These are phyloP conservation scores for Parotocinclus haroldoi DNA, from an alignment of 2,797 vertebrate genomes.

Conservation along the genomic window DNA sequence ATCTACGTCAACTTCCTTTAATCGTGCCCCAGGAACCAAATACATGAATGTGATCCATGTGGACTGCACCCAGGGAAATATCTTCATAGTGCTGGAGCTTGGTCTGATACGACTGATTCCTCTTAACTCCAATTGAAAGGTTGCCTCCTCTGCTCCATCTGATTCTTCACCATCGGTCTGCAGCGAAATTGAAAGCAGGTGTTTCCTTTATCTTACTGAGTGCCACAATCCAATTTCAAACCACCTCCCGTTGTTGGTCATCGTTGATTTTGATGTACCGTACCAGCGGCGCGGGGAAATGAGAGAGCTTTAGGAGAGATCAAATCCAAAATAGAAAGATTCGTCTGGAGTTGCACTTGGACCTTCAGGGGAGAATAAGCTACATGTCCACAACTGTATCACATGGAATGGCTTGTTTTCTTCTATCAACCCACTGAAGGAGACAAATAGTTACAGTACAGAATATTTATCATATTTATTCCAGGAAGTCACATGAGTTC, in stretches of 20 bases:
- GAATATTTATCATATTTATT: no score
- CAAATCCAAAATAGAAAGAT: no score
- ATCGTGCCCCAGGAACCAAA: constrained; percentile 18
- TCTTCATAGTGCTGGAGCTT: constrained; percentile 8
- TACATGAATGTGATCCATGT: neutral
- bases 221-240: constrained; percentile 12
- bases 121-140: constrained; percentile 39
- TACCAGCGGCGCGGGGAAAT: constrained; percentile 10
- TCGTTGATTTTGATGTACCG: constrained; percentile 27
- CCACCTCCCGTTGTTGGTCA: constrained; percentile 27
- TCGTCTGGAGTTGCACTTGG: no score
- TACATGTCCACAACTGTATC: no score
- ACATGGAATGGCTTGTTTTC: no score
- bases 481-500: no score
- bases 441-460: no score
- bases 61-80: constrained; percentile 12
- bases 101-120: constrained; percentile 18
- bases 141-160: constrained; percentile 13
- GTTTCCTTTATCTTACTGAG: constrained; percentile 30
- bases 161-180: constrained; percentile 25
- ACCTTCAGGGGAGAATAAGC: no score
- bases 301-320: constrained; percentile 1
- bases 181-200: constrained; percentile 37
- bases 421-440: no score
- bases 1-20: neutral